phyloP scores from a whole-genome alignment of 2,113 vertebrate species.

The Sorex araneus region DNA sequence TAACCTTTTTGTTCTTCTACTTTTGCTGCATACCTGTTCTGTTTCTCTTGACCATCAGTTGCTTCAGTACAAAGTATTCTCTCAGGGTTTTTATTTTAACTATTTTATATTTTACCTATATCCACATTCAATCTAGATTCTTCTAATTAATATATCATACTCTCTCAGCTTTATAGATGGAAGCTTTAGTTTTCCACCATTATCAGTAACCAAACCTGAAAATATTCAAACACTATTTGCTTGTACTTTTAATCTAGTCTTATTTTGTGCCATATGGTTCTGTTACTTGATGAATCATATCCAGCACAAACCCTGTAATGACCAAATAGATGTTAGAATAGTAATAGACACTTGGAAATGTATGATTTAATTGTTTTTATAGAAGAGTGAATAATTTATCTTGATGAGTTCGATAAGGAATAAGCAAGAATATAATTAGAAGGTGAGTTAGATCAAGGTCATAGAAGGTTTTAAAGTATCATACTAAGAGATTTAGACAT shows the following conservation, averaged over 20 bases:
- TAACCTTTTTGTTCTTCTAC: neutral
- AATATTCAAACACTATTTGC: neutral
- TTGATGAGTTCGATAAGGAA: neutral
- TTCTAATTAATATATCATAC: neutral
- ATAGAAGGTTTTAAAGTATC: neutral
- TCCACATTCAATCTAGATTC: neutral
- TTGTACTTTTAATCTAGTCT: constrained; percentile 7
- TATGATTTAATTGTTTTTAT: neutral
- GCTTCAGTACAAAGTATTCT: too few species aligned
- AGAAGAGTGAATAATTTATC: neutral
- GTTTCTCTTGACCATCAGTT: neutral
- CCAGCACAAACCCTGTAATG: neutral
- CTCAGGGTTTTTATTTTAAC: neutral
- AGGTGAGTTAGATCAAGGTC: neutral
- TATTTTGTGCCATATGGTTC: neutral
- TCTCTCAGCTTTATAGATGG: neutral
- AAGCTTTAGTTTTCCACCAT: neutral
- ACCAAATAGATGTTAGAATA: neutral
- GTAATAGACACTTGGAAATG: constrained; percentile 3
- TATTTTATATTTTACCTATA: neutral
- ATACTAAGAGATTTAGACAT: too few species aligned
- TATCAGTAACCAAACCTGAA: neutral
- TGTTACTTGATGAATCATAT: neutral
- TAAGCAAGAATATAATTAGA: neutral
- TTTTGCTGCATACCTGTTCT: neutral